Evolutionary conservation across 23 tunicate species (phyloP), one percentile per base, ranked within the genome.

Genomic region (Styela clava): DNA sequence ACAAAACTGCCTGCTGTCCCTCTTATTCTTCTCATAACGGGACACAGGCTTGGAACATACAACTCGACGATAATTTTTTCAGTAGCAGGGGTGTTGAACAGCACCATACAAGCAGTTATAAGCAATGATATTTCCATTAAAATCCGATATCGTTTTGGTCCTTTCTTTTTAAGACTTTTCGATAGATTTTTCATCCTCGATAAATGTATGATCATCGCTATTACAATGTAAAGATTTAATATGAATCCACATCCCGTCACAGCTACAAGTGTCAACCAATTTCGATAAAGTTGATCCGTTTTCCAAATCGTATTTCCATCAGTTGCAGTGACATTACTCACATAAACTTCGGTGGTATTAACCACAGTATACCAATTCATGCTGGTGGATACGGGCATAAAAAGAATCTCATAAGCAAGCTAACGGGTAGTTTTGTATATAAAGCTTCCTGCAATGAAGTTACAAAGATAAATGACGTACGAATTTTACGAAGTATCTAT

Each of bases 1-100:
- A 29, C 12, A 29, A 18, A 67, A 24, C 71, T 67, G n/a, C 71
- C 71, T 67, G n/a, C 71, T 0, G 71, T 67, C 12, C 71, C 71
- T 22, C 71, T 67, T 12, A 67, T 25, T 67, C 71, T 67, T 67
- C 71, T 27, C 31, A 67, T 1, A 29, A 67, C 22, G 16, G 31
- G 18, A 24, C 71, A 67, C 12, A 67, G 21, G 22, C 71, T 67
- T 18, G 71, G 71, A 67, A 67, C 30, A 67, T 25, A 67, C 1
- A 67, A 25, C 21, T 67, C 71, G 16, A 67, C 71, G 18, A 67
- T 25, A 67, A 67, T 67, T 16, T 67, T 67, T 0, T 67, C 71
- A 16, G 22, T 18, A 18, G 31, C 31, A 16, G 71, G 71, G 0
- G 31, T 25, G 0, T 67, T 67, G n/a, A 67, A 16, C 21, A 67